Percentiles rank a stretch among this genome's conserved stretches.
phyloP scores from a whole-genome alignment of 2,888 invertebrate genomes.

The Dryobotodes eremita region DNA sequence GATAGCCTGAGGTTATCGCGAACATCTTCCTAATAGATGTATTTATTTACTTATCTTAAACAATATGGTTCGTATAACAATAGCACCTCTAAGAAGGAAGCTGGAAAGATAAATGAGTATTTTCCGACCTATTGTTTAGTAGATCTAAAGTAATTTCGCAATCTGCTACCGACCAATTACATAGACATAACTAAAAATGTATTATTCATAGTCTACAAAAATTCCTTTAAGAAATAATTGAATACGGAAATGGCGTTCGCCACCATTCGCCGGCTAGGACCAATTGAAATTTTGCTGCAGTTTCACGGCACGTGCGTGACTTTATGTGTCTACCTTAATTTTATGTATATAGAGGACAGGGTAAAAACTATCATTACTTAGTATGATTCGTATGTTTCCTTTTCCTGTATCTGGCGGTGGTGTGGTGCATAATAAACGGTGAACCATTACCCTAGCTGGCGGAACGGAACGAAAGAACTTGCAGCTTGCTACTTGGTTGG shows the following conservation, averaged over 20 bases:
- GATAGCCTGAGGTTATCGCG: constrained; percentile 10
- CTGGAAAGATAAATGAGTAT: constrained; percentile 49
- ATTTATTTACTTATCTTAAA: constrained; percentile 46
- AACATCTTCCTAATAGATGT: constrained; percentile 1
- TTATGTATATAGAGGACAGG: constrained; percentile 56
- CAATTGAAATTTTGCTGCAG: constrained; percentile 64
- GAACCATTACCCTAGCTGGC: constrained; percentile 75
- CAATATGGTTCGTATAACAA: constrained; percentile 50
- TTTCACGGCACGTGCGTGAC: constrained; percentile 51
- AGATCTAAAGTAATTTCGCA: constrained; percentile 43
- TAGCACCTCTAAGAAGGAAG: constrained; percentile 50
- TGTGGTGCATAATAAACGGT: constrained; percentile 79
- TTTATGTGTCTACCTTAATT: constrained; percentile 49
- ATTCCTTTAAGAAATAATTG: constrained; percentile 44
- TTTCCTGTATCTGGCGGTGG: constrained; percentile 75
- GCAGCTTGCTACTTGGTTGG: constrained; percentile 48
- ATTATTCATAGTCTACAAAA: constrained; percentile 30
- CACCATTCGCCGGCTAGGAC: constrained; percentile 9
- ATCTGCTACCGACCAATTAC: constrained; percentile 47
- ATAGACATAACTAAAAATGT: constrained; percentile 37
- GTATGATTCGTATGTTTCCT: constrained; percentile 78
- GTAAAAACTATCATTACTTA: constrained; percentile 75
- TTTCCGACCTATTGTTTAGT: constrained; percentile 57
- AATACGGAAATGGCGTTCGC: constrained; percentile 49
- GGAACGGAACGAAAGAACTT: constrained; percentile 79